Percentiles rank a stretch among this genome's conserved stretches.
phyloP scores from a whole-genome alignment of 2,888 invertebrate genomes.

The Tinea trinotella region DNA sequence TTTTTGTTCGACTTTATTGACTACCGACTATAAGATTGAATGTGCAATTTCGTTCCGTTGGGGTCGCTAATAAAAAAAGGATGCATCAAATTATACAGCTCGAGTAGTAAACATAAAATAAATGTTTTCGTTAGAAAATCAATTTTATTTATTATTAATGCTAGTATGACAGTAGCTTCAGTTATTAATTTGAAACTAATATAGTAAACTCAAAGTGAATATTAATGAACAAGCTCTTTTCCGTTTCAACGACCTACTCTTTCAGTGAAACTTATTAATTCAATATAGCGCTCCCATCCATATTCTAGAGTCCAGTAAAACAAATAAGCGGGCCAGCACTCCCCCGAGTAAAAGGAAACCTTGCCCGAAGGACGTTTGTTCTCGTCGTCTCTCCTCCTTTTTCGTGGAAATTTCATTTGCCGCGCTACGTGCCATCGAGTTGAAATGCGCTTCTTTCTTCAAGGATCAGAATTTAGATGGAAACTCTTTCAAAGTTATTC shows the following conservation, averaged over 20 bases:
- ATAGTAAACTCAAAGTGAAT: too few species aligned
- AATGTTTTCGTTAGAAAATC: too few species aligned
- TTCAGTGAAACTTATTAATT: conserved; percentile 9
- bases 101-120: too few species aligned
- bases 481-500: conserved; percentile 49
- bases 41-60: neutral
- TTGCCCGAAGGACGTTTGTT: neutral
- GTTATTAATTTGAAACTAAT: too few species aligned
- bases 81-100: neutral
- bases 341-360: conserved; percentile 29
- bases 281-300: neutral
- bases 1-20: conserved; percentile 11
- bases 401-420: conserved; percentile 57
- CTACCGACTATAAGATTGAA: neutral
- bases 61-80: neutral
- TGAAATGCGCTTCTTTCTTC: conserved; percentile 47
- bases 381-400: neutral
- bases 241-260: too few species aligned
- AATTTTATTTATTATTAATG: too few species aligned
- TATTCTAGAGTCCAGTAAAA: conserved; percentile 22
- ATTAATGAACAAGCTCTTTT: too few species aligned
- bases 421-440: conserved; percentile 52
- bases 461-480: conserved; percentile 43
- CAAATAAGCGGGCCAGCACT: conserved; percentile 35
- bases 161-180: too few species aligned